A percentile compares a stretch with the other conserved stretches of the same genome.
Conservation (phyloP, 1,140 invertebrate species). For the Mactra quadrangularis region DNA sequence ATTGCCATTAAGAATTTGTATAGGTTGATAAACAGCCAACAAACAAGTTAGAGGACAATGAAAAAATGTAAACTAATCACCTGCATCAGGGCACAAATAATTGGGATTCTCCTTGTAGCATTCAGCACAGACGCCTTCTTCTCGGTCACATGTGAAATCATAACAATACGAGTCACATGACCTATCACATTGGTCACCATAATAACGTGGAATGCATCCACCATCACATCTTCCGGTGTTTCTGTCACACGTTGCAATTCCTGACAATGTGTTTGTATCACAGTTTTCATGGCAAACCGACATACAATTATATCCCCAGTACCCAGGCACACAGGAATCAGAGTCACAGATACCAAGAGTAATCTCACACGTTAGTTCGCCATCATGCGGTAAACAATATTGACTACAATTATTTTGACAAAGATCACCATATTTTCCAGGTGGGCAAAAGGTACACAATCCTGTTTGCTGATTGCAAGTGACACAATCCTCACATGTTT, state of each 20-base stretch:
- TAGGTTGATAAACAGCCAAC: too few species aligned
- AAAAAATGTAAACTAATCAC: too few species aligned
- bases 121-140: constrained; percentile 41
- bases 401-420: constrained; percentile 26
- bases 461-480: constrained; percentile 26
- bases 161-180: constrained; percentile 38
- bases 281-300: constrained; percentile 11
- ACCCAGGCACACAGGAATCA: constrained; percentile 8
- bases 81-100: constrained; percentile 35
- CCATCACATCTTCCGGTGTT: constrained; percentile 4
- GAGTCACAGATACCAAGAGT: constrained; percentile 17
- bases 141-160: constrained; percentile 40
- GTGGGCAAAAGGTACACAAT: constrained; percentile 15
- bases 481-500: constrained; percentile 22
- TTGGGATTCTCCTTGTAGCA: constrained; percentile 23
- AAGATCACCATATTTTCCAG: constrained; percentile 28
- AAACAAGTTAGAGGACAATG: too few species aligned
- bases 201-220: constrained; percentile 6
- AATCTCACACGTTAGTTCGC: constrained; percentile 14
- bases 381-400: constrained; percentile 5
- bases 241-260: constrained; percentile 1
- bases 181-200: constrained; percentile 24
- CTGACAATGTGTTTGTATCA: neutral
- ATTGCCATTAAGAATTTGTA: too few species aligned
- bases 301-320: constrained; percentile 19